Conservation (phyloP, 1,140 invertebrate species). For the Cydia splendana region DNA sequence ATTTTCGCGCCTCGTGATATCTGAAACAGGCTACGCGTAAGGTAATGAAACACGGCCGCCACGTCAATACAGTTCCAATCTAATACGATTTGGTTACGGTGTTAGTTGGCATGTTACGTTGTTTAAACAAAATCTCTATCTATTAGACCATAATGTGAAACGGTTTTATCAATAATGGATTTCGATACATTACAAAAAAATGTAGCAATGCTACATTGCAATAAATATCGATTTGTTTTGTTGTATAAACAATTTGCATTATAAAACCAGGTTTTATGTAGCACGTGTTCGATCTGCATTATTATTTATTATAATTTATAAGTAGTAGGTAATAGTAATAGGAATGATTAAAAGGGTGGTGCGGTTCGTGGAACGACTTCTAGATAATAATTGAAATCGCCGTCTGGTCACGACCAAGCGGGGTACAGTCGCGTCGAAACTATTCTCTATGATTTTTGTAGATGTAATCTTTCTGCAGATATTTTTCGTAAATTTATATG, state of each 20-base stretch:
- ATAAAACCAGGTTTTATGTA: neutral
- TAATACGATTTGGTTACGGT: no score
- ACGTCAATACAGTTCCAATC: no score
- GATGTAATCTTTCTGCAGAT: neutral
- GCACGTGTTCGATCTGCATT: slow-evolving; percentile 6
- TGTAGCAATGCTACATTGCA: neutral
- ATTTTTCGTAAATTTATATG: neutral
- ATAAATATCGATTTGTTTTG: neutral
- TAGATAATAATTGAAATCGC: slow-evolving; percentile 77
- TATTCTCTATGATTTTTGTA: neutral
- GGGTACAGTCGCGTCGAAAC: slow-evolving; percentile 50
- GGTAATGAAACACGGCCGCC: no score
- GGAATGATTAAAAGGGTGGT: slow-evolving; percentile 69
- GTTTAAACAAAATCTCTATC: no score
- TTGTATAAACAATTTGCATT: neutral
- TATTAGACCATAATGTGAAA: no score
- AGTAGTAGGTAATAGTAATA: slow-evolving; percentile 50
- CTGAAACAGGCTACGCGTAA: no score
- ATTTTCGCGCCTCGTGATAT: no score
- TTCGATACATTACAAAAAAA: no score
- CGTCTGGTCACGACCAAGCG: slow-evolving; percentile 70
- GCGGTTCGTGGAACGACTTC: slow-evolving; percentile 67
- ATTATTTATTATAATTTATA: slow-evolving; percentile 59
- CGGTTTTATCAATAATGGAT: no score
- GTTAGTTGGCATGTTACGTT: no score